Evolutionary conservation across 2,888 invertebrate species (phyloP), one percentile per base, ranked within the genome.

Genomic region (Pristionchus entomophagus): DNA sequence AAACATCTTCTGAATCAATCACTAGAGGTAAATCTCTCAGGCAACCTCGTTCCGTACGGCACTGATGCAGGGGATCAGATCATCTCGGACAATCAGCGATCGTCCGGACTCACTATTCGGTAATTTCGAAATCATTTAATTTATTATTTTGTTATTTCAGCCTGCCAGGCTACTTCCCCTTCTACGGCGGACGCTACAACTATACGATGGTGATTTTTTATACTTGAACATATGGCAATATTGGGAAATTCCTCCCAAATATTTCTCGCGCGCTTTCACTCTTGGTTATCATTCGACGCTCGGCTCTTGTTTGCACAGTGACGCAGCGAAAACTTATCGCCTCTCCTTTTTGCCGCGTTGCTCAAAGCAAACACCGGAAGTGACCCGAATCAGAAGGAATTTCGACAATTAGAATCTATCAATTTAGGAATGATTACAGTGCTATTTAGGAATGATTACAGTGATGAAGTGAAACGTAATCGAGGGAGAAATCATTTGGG

Each of bases 171-270:
- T 91, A 89, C 85, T 92, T 92, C 85, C 92, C 92, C 19, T 92
- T 90, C 87, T 92, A 91, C 83, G 92, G 92, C 17, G 92, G 92
- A 17, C 87, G 88, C 59, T 92, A 92, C 86, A 92, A 92, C 84
- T 92, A 92, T 88, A 92, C 92, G 6, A 90, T 90, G 82, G 91
- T 91, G 65, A 38, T 65, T 35, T 65, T 35, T 2, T 17, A 14
- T 35, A 12, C 14, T 65, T 8, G 26, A 35, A 81, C 29, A 26
- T 12, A 19, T 45, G 32, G 19, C 56, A 1, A 56, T 22, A n/a
- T 56, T 17, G n/a, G n/a, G 56, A 62, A 62, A 62, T 62, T 19
- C n/a, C n/a, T n/a, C n/a, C n/a, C n/a, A n/a, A n/a, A n/a, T n/a
- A n/a, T n/a, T n/a, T 77, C 26, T 49, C 10, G 35, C 65, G 14